Evolutionary conservation across 2,888 invertebrate species (phyloP), one percentile per base, ranked within the genome.

Genomic region (Antheraea yamamai): DNA sequence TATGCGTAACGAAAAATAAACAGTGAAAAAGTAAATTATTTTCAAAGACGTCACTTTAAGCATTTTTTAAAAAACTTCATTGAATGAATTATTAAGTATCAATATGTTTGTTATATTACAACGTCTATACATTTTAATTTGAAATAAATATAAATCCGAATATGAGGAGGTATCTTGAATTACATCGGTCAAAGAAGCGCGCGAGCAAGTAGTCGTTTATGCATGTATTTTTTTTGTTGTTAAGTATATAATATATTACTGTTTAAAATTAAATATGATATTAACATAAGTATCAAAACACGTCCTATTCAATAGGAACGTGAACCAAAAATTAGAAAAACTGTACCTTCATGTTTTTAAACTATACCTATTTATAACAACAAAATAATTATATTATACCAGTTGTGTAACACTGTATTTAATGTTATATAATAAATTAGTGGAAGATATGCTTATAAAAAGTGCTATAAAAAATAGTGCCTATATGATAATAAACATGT

Each of bases 391-490:
- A 23, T 23, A 61, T 8, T 23, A 10, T 7, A 61, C n/a, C n/a
- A 23, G 23, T 61, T 61, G 6, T 8, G 8, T 23, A 12, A 61
- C n/a, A 61, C 12, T 23, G 23, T 61, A 8, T 23, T 12, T 23
- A 61, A 8, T 66, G 26, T 61, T 61, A 30, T 30, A 16, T 30
- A 6, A 66, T 66, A 30, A 26, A 66, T 10, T 66, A 30, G 26
- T 66, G 47, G 47, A 66, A 66, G 26, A 66, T 6, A 66, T 66
- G 64, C 64, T 66, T 66, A 66, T 16, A 64, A 66, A 30, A 26
- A 8, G 64, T 64, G 26, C 26, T 64, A 64, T 16, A 64, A 30
- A 66, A 66, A 66, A 66, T 66, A 66, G 64, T 66, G 64, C 64
- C 64, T 66, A 30, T 66, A 64, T 26, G 8, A 26, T 64, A 66